Evolutionary conservation across 92 coral and sea anemone species (phyloP).

Genomic region (Isaurus tuberculatus): DNA sequence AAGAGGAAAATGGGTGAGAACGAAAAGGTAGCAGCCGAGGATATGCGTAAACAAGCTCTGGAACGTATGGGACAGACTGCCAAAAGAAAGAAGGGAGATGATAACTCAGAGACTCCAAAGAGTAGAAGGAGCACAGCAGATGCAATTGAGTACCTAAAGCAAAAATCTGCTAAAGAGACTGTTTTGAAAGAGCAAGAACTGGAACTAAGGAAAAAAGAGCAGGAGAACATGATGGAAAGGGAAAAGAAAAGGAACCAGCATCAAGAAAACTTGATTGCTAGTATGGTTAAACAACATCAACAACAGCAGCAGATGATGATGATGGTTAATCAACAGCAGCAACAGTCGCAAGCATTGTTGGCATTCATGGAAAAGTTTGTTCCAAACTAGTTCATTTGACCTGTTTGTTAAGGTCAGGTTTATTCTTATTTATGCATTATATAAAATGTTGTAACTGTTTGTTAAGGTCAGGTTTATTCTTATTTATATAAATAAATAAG

Average conservation of each 20-base stretch:
- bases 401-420: no score
- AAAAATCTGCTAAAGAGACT: not conserved
- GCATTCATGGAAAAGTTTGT: not conserved
- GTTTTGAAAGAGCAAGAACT: slow-evolving; percentile 1
- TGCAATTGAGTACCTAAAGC: not conserved
- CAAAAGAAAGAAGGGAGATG: not conserved
- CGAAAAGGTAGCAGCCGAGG: not conserved
- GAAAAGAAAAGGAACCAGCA: slow-evolving; percentile 39
- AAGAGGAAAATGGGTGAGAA: not conserved
- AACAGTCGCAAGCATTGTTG: not conserved
- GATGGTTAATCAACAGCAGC: not conserved
- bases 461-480: no score
- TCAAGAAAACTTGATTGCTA: slow-evolving; percentile 27
- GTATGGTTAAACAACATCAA: slow-evolving; percentile 36
- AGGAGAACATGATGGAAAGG: slow-evolving; percentile 8
- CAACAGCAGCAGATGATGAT: not conserved
- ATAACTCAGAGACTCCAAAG: not conserved
- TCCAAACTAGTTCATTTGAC: not conserved
- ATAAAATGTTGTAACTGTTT: no score
- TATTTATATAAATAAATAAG: no score
- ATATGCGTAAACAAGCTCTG: not conserved
- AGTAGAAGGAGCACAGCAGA: not conserved
- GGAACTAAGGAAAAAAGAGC: not conserved
- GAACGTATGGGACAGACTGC: not conserved
- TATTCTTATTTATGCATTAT: no score